phyloP scores from a whole-genome alignment of 2,113 vertebrate genomes.

The Psephotus haematonotus region DNA sequence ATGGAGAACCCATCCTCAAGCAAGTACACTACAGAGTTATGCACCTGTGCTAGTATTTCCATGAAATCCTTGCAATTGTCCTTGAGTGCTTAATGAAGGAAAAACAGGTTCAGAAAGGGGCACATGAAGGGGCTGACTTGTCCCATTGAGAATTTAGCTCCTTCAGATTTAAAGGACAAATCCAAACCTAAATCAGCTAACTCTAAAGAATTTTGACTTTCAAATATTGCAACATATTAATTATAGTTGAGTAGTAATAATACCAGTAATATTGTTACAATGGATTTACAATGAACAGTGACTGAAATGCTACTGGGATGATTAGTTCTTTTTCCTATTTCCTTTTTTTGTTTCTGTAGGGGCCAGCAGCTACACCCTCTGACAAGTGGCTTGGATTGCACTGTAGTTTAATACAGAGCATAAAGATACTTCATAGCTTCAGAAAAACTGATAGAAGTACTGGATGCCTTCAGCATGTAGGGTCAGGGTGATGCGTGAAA shows the following conservation, averaged over 20 bases:
- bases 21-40: fast-evolving
- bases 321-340: background rate
- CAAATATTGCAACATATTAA: background rate
- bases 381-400: background rate
- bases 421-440: background rate
- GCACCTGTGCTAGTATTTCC: background rate
- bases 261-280: background rate
- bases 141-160: background rate
- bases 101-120: background rate
- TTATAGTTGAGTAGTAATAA: background rate
- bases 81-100: background rate
- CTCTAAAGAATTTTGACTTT: background rate
- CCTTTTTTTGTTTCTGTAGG: background rate
- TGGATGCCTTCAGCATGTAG: background rate
- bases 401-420: background rate
- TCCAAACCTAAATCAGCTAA: background rate
- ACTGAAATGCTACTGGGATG: background rate
- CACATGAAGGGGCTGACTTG: background rate
- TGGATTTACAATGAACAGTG: background rate
- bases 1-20: background rate
- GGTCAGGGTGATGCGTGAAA: background rate
- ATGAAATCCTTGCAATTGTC: background rate
- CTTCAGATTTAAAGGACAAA: background rate
- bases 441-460: background rate
- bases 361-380: background rate